phyloP scores from a whole-genome alignment of 1,140 invertebrate species.

The Chionoecetes opilio region DNA sequence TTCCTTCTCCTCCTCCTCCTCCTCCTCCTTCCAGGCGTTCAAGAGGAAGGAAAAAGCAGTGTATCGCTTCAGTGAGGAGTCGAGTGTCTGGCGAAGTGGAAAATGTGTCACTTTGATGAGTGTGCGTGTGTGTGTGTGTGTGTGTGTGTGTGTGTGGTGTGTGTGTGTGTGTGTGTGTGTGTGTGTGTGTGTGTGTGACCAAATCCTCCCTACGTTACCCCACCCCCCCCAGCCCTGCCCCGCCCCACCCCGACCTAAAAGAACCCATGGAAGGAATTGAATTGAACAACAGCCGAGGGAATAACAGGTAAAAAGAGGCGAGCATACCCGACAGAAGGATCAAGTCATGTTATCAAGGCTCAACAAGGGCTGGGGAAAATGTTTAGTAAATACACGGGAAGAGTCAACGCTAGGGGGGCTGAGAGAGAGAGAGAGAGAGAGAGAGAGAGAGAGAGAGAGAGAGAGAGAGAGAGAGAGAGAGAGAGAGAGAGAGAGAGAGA shows the following conservation, averaged over 20 bases:
- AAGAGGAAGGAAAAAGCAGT: not conserved
- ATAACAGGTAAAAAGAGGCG: not conserved
- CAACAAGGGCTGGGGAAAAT: not conserved
- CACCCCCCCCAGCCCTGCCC: not conserved
- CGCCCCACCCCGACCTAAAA: not conserved
- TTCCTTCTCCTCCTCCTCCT: not conserved
- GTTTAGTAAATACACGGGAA: not conserved
- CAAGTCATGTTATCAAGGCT: not conserved
- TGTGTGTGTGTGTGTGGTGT: not conserved
- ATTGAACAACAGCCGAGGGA: not conserved
- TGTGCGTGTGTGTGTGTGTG: conserved; percentile 25
- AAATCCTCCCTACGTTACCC: no score
- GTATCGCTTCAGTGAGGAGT: not conserved
- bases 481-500: conserved; percentile 59
- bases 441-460: conserved; percentile 58
- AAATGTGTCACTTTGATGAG: conserved; percentile 30
- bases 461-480: conserved; percentile 44
- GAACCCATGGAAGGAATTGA: not conserved
- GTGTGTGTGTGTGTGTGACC: not conserved
- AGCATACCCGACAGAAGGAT: not conserved
- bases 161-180: not conserved
- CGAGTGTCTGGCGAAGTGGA: conserved; percentile 10
- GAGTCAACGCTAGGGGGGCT: not conserved
- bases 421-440: conserved; percentile 42
- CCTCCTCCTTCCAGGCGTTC: not conserved